Percentiles rank a stretch among this genome's conserved stretches.
Evolutionary conservation across 2,888 invertebrate genomes (phyloP).

Genomic region (Spodoptera picta): DNA sequence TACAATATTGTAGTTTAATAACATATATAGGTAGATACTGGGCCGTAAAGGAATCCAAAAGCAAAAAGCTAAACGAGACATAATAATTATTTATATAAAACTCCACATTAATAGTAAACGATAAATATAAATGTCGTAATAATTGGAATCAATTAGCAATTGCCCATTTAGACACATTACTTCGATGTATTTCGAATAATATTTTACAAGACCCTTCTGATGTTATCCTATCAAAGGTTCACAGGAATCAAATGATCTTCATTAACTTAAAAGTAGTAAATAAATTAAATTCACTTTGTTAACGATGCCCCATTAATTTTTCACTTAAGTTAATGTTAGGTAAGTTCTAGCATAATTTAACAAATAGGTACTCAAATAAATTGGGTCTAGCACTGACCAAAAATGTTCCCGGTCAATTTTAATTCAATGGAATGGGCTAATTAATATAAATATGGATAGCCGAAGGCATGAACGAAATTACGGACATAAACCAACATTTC

Average conservation of each 20-base stretch:
- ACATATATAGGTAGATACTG: too few species aligned
- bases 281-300: constrained; percentile 6
- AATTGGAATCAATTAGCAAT: constrained; percentile 16
- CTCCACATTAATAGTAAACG: too few species aligned
- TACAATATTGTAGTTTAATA: too few species aligned
- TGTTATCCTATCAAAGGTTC: constrained; percentile 8
- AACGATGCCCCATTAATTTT: constrained; percentile 8
- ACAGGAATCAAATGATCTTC: constrained; percentile 15
- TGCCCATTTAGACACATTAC: constrained; percentile 5
- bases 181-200: constrained; percentile 19
- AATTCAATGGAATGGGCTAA: neutral
- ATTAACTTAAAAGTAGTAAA: constrained; percentile 13
- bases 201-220: constrained; percentile 18
- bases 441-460: neutral
- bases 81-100: too few species aligned
- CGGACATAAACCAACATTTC: neutral
- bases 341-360: neutral
- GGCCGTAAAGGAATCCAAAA: too few species aligned
- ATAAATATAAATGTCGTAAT: neutral
- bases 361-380: constrained; percentile 1
- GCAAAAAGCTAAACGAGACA: too few species aligned
- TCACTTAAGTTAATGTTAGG: constrained; percentile 6
- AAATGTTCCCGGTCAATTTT: constrained; percentile 1
- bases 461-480: neutral
- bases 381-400: neutral